phyloP scores from a whole-genome alignment of 92 coral and sea anemone genomes.

The Porites evermanni region DNA sequence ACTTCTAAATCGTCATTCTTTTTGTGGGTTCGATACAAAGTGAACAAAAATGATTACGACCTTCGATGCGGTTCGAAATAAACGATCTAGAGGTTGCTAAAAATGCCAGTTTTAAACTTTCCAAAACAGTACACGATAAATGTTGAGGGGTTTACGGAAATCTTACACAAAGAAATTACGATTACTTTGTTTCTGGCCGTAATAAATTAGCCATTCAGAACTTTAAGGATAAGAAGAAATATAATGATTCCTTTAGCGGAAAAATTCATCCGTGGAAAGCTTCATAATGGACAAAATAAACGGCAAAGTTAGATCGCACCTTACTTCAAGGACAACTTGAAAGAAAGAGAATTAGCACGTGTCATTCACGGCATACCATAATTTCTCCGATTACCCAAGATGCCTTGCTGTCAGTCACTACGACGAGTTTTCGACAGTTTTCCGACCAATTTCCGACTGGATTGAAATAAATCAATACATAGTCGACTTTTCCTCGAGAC shows the following conservation, averaged over 20 bases:
- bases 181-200: too few species aligned
- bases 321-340: conserved; percentile 84
- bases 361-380: conserved; percentile 74
- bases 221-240: background rate
- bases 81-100: too few species aligned
- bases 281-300: background rate
- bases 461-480: background rate
- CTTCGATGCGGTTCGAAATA: too few species aligned
- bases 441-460: background rate
- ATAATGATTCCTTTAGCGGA: too few species aligned
- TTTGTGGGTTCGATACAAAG: too few species aligned
- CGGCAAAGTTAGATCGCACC: background rate
- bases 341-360: conserved; percentile 86
- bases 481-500: background rate
- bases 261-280: background rate
- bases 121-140: too few species aligned
- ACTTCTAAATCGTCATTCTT: too few species aligned
- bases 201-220: background rate
- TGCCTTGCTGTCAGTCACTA: background rate
- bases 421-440: background rate
- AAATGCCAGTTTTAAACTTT: too few species aligned
- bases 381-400: conserved; percentile 62
- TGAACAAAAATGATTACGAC: too few species aligned
- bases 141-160: too few species aligned
- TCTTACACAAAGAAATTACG: too few species aligned